Evolutionary conservation across 1,140 invertebrate species (phyloP).

Genomic region (Xylocopa sonorina): DNA sequence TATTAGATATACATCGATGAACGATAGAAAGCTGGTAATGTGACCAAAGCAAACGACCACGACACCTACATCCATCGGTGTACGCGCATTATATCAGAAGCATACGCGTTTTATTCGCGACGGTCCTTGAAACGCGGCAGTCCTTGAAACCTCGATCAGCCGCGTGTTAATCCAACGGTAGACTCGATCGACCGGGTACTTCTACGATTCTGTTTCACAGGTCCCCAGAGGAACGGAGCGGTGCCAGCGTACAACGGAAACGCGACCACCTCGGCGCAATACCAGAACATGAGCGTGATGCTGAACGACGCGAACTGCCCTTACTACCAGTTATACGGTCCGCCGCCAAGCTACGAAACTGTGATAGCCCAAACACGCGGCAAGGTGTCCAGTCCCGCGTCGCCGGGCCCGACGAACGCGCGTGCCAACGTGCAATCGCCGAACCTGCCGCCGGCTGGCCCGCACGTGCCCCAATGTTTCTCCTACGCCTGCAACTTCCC

Average conservation of each 20-base stretch:
- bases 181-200: too few species aligned
- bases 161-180: too few species aligned
- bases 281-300: conserved; percentile 78
- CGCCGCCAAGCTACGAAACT: conserved; percentile 82
- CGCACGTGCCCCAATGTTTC: conserved; percentile 64
- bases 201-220: too few species aligned
- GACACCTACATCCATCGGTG: too few species aligned
- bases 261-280: conserved; percentile 72
- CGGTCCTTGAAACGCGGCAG: too few species aligned
- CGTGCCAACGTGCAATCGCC: conserved; percentile 42
- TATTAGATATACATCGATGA: too few species aligned
- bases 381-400: conserved; percentile 71
- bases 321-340: conserved; percentile 81
- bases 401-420: conserved; percentile 64
- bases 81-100: too few species aligned
- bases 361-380: conserved; percentile 79
- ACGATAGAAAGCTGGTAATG: too few species aligned
- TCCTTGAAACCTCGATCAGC: too few species aligned
- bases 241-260: conserved; percentile 54
- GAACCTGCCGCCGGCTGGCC: conserved; percentile 49
- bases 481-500: conserved; percentile 66
- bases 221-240: conserved; percentile 64
- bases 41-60: too few species aligned
- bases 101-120: not conserved
- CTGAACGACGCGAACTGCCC: conserved; percentile 77